Conservation (phyloP, 2,113 vertebrate species). For the Anarrhichthys ocellatus region DNA sequence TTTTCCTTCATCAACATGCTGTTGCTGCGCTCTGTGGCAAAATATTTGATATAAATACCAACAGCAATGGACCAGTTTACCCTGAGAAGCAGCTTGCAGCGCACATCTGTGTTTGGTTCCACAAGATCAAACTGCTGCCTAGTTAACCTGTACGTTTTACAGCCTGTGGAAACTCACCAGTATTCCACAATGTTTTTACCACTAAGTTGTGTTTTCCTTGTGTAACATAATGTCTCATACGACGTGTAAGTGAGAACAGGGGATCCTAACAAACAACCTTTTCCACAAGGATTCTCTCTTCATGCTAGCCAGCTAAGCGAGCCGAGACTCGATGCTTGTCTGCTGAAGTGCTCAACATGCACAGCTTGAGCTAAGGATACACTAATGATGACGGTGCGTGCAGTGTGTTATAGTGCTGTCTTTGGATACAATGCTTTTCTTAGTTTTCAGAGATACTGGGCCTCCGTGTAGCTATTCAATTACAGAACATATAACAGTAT, state of each 20-base stretch:
- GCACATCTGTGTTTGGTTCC: conserved; percentile 62
- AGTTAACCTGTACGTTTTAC: conserved; percentile 48
- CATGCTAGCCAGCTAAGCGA: background rate
- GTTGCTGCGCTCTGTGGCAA: background rate
- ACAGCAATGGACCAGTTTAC: background rate
- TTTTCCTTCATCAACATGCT: background rate
- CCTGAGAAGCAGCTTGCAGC: background rate
- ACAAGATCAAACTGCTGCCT: conserved; percentile 26
- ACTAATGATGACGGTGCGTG: background rate
- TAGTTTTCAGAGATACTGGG: background rate
- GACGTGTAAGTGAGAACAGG: conserved; percentile 40
- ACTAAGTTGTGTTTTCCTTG: conserved; percentile 56
- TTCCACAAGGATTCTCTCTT: conserved; percentile 2
- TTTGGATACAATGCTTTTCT: background rate
- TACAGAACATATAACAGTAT: background rate
- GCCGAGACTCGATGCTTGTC: background rate
- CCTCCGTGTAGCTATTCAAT: background rate
- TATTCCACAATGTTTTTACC: conserved; percentile 46
- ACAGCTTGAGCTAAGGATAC: background rate
- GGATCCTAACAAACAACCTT: conserved; percentile 14
- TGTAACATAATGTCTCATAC: conserved; percentile 52
- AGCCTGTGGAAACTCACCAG: conserved; percentile 40
- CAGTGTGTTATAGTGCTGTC: background rate
- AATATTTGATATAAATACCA: conserved; percentile 7
- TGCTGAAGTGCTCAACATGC: conserved; percentile 22